These are phyloP conservation scores for Bombus affinis DNA, from an alignment of 1,140 invertebrate species.

Conservation along the genomic window DNA sequence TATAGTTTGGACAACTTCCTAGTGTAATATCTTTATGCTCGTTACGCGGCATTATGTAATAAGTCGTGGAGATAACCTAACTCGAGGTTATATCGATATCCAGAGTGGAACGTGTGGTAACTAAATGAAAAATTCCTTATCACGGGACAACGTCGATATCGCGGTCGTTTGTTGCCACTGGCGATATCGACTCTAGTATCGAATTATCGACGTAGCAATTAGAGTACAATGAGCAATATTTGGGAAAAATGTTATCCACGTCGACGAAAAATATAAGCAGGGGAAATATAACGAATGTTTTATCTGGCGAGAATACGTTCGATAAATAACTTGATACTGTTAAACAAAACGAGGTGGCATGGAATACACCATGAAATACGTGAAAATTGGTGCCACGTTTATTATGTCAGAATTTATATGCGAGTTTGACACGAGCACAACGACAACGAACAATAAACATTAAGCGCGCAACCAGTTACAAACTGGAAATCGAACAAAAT, in stretches of 20 bases:
- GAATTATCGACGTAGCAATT: slow-evolving; percentile 44
- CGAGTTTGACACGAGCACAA: background rate
- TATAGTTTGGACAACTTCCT: background rate
- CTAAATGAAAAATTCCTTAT: slow-evolving; percentile 50
- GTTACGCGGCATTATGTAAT: slow-evolving; percentile 1
- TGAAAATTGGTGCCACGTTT: background rate
- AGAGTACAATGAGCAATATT: background rate
- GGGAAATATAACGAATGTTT: background rate
- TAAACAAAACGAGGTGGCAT: background rate
- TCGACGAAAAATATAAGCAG: background rate
- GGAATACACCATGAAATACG: background rate
- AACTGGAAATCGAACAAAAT: slow-evolving; percentile 3
- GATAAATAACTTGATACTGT: background rate
- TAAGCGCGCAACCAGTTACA: background rate
- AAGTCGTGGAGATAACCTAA: slow-evolving; percentile 18
- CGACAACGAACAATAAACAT: background rate
- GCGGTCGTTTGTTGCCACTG: slow-evolving; percentile 35
- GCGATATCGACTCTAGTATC: slow-evolving; percentile 33
- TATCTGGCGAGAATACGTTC: background rate
- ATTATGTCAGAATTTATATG: background rate
- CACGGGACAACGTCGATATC: slow-evolving; percentile 18
- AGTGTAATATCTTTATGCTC: background rate
- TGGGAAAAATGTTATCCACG: background rate
- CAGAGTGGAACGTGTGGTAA: background rate
- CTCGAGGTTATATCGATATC: background rate